phyloP scores from a whole-genome alignment of 2,888 invertebrate genomes.

The Ochropleura plecta region DNA sequence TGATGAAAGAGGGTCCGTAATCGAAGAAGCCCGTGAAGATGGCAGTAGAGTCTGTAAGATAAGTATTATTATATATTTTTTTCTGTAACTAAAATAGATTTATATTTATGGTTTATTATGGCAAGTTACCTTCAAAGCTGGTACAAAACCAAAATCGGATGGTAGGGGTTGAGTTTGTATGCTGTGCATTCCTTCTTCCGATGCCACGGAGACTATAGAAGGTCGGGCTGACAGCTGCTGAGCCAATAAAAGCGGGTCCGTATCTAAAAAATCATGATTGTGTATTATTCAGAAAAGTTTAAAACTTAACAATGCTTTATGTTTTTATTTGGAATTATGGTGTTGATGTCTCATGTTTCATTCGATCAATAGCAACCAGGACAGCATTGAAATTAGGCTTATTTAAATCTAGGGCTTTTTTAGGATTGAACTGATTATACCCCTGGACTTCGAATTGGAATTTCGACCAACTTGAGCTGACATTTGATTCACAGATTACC shows the following conservation, averaged over 20 bases:
- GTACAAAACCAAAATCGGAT: slow-evolving; percentile 87
- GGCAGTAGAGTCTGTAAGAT: slow-evolving; percentile 80
- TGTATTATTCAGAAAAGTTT: not conserved
- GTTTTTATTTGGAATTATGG: not conserved
- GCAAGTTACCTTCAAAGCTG: slow-evolving; percentile 79
- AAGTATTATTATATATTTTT: not conserved
- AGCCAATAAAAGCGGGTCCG: slow-evolving; percentile 87
- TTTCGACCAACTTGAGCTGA: not conserved
- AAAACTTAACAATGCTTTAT: not conserved
- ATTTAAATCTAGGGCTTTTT: not conserved
- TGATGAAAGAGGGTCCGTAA: slow-evolving; percentile 85
- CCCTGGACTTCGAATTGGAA: not conserved
- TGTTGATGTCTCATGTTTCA: not conserved
- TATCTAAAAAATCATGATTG: slow-evolving; percentile 72
- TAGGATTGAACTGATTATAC: not conserved
- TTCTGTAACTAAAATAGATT: too few relatives aligned
- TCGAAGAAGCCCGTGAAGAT: slow-evolving; percentile 84
- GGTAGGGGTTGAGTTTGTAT: slow-evolving; percentile 86
- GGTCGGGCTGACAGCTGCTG: slow-evolving; percentile 88
- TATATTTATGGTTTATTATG: not conserved
- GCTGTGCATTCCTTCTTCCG: slow-evolving; percentile 85
- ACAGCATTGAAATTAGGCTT: not conserved
- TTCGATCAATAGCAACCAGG: not conserved
- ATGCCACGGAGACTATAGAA: slow-evolving; percentile 87
- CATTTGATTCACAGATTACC: not conserved